Percentiles rank a stretch among this genome's conserved stretches.
These are phyloP conservation scores for Mastacembelus armatus DNA, from an alignment of 2,797 vertebrate species.

Conservation along the genomic window DNA sequence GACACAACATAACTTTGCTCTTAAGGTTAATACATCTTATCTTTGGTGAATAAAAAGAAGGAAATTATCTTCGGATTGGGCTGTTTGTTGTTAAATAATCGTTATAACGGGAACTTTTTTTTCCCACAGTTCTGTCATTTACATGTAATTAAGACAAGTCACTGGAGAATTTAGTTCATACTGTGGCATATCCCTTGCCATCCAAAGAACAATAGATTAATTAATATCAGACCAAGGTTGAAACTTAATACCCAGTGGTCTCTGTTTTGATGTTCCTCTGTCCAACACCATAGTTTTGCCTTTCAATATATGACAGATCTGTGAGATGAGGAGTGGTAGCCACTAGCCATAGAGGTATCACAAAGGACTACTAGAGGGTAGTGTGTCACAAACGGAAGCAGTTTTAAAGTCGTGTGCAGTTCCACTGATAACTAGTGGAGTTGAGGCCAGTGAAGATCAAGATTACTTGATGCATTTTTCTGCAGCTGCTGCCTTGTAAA, in stretches of 20 bases:
- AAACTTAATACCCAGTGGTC: too few relatives aligned
- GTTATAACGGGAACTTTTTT: conserved; percentile 3
- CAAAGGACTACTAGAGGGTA: conserved; percentile 22
- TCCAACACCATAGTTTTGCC: conserved; percentile 1
- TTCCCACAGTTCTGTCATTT: conserved; percentile 32
- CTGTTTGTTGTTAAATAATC: conserved; percentile 8
- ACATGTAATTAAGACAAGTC: neutral
- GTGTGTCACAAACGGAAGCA: conserved; percentile 35
- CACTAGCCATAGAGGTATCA: too few relatives aligned
- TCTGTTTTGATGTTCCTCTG: too few relatives aligned
- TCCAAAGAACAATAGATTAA: conserved; percentile 12
- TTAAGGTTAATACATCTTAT: conserved; percentile 66
- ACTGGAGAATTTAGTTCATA: neutral
- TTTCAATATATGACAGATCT: conserved; percentile 33
- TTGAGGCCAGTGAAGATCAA: conserved; percentile 63
- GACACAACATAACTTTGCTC: conserved; percentile 2
- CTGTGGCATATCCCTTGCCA: neutral
- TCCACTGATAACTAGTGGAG: conserved; percentile 61
- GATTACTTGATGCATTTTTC: conserved; percentile 96
- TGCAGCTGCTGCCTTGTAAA: conserved; percentile 87
- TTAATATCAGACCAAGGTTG: neutral
- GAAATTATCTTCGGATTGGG: conserved; percentile 1
- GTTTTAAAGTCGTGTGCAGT: conserved; percentile 60
- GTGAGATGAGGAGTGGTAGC: too few relatives aligned
- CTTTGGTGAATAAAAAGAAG: conserved; percentile 29